Evolutionary conservation across 2,888 invertebrate genomes (phyloP).

Genomic region (Noctua janthe): DNA sequence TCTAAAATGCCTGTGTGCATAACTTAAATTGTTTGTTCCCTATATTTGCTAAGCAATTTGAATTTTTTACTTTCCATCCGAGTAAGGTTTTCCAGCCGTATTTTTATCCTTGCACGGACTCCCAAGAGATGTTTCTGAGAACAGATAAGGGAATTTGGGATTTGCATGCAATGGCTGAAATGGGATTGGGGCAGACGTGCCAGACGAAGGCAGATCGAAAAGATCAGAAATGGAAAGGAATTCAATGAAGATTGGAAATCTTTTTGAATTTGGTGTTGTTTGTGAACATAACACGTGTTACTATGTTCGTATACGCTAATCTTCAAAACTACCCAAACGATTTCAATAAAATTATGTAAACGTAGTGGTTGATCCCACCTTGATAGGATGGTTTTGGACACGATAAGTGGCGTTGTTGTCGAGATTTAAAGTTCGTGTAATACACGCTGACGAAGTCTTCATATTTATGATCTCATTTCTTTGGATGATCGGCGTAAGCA

Average conservation of each 20-base stretch:
- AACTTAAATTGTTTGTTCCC: conserved; percentile 46
- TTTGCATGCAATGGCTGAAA: conserved; percentile 40
- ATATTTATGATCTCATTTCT: too few relatives aligned
- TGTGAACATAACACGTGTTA: too few relatives aligned
- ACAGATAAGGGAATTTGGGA: conserved; percentile 54
- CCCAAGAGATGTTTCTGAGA: conserved; percentile 40
- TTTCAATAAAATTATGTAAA: neutral
- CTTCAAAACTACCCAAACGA: neutral
- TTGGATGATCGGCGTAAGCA: too few relatives aligned
- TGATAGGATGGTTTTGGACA: neutral
- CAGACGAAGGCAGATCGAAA: neutral
- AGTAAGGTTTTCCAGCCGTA: conserved; percentile 24
- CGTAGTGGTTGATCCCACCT: neutral
- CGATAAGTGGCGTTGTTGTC: too few relatives aligned
- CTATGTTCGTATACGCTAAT: too few relatives aligned
- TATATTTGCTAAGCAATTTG: conserved; percentile 36
- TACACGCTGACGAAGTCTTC: too few relatives aligned
- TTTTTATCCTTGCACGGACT: conserved; percentile 22
- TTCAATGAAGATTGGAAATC: conserved; percentile 7
- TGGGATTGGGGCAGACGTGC: conserved; percentile 4
- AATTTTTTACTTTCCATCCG: conserved; percentile 38
- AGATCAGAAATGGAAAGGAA: neutral
- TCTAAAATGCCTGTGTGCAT: conserved; percentile 12
- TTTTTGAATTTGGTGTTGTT: neutral
- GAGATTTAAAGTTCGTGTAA: too few relatives aligned